phyloP scores from a whole-genome alignment of 2,888 invertebrate genomes.

The Podabrus alpinus region DNA sequence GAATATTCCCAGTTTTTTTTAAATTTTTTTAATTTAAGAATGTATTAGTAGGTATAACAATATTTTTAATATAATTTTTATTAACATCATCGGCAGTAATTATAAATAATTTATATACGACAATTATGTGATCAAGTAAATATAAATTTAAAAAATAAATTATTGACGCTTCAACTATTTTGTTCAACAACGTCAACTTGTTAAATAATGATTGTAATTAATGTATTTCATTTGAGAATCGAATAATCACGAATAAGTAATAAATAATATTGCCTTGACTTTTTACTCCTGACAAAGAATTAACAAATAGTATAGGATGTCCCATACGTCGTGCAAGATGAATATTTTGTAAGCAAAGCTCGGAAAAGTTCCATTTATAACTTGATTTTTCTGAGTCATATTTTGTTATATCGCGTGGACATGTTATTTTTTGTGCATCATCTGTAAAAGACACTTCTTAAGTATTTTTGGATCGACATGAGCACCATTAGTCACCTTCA shows the following conservation, averaged over 20 bases:
- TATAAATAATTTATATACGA: not conserved
- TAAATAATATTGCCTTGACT: not conserved
- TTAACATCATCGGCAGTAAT: not conserved
- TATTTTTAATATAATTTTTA: not conserved
- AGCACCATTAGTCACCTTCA: not conserved
- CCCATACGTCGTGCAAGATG: not conserved
- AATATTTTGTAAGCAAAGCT: not conserved
- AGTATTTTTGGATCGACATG: not conserved
- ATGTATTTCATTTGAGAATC: not conserved
- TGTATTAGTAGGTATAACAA: not conserved
- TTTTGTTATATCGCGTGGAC: not conserved
- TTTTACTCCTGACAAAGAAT: not conserved
- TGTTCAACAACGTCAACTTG: not conserved
- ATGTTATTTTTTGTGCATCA: not conserved
- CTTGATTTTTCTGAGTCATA: not conserved
- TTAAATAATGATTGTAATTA: not conserved
- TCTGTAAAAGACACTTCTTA: not conserved
- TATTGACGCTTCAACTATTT: not conserved
- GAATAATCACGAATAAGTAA: not conserved
- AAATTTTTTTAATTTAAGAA: not conserved
- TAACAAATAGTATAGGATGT: not conserved
- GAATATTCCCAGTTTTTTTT: not conserved
- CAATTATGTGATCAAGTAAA: not conserved
- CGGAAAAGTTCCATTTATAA: not conserved
- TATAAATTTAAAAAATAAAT: not conserved